These are phyloP conservation scores for Chunga burmeisteri DNA, from an alignment of 2,113 vertebrate species.

Conservation along the genomic window DNA sequence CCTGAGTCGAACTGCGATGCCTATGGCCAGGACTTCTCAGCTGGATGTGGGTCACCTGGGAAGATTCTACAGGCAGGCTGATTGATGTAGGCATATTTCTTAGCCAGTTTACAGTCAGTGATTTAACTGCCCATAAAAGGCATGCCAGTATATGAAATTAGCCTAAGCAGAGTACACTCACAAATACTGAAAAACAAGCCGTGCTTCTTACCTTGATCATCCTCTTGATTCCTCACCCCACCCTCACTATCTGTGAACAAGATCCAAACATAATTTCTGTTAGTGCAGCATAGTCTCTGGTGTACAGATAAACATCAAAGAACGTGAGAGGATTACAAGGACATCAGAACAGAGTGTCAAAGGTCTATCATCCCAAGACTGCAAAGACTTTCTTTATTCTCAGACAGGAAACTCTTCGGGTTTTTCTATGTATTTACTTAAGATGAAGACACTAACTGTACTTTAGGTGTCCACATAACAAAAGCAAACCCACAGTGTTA, in stretches of 20 bases:
- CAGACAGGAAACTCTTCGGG: neutral
- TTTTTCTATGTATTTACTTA: constrained; percentile 45
- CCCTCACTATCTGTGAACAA: neutral
- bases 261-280: neutral
- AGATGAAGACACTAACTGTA: neutral
- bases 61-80: neutral
- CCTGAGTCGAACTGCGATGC: neutral
- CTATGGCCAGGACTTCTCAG: neutral
- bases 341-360: neutral
- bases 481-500: neutral
- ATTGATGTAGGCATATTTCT: neutral
- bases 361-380: neutral
- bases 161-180: neutral
- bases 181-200: neutral
- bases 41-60: neutral
- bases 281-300: neutral
- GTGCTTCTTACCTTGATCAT: neutral
- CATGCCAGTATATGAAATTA: neutral
- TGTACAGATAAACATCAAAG: neutral
- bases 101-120: neutral
- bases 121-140: neutral
- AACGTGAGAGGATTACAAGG: neutral
- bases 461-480: neutral
- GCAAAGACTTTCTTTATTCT: neutral
- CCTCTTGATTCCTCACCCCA: neutral